A percentile compares a stretch with the other conserved stretches of the same genome.
Evolutionary conservation across 1,140 invertebrate genomes (phyloP).

Genomic region (Aphelenchoides besseyi): DNA sequence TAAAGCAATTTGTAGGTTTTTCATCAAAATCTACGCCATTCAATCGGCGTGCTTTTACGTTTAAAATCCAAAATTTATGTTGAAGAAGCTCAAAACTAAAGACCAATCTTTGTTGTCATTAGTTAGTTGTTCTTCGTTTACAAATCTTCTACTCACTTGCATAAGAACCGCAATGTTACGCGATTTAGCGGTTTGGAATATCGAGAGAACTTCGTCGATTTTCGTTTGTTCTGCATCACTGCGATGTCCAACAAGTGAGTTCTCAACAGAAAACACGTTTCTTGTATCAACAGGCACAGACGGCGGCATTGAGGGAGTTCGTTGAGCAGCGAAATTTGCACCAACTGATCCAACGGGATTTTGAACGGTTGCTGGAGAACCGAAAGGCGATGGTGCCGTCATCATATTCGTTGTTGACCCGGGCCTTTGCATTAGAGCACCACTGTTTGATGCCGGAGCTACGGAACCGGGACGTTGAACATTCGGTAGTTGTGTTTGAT

Average conservation of each 20-base stretch:
- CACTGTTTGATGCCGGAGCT: background rate
- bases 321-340: background rate
- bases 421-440: background rate
- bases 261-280: slow-evolving; percentile 1
- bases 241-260: background rate
- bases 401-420: background rate
- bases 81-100: background rate
- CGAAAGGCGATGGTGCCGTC: slow-evolving; percentile 2
- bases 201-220: background rate
- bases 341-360: background rate
- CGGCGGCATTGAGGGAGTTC: slow-evolving; percentile 7
- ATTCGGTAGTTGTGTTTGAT: no score
- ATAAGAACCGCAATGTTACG: background rate
- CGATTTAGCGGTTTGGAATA: background rate
- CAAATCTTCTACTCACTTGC: background rate
- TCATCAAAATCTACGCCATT: no score
- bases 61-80: no score
- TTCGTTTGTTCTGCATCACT: background rate
- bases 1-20: no score
- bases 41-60: no score
- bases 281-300: background rate
- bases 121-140: background rate
- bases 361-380: background rate
- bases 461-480: background rate
- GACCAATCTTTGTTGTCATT: background rate